Evolutionary conservation across 2,113 vertebrate species (phyloP), one percentile per base, ranked within the genome.

Genomic region (Bubo bubo): DNA sequence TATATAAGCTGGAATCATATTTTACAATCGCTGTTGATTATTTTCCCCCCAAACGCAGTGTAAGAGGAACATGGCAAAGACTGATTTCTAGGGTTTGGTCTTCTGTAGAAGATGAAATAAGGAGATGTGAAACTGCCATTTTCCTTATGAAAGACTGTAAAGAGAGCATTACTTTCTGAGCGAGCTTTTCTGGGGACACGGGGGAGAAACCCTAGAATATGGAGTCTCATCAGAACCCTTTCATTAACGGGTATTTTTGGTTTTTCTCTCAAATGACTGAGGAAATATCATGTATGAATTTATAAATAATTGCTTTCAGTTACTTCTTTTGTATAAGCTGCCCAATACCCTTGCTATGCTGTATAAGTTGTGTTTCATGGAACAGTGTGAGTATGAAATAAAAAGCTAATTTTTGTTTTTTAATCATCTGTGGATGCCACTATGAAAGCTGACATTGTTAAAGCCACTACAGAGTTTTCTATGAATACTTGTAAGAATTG

Each of bases 401-500:
- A 95, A 93, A 98, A 98, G 96, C 97, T 97, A 93, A 97, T 97
- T 97, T 97, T 96, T 94, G 97, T 82, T 55, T 97, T 98, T 97
- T 97, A 97, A 98, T 97, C 97, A 97, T 98, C 97, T 96, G 97
- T 98, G 97, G 98, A 98, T 98, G 98, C 98, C 98, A 98, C 98
- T 98, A 98, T 97, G 98, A 98, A 98, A 98, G 98, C 97, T 98
- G 98, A 98, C 97, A 96, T 98, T 98, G 86, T 97, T 96, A 95
- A 99, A 98, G 98, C 98, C 98, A 98, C 98, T 98, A 98, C 98
- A 98, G 98, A 98, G 98, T 99, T 99, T 99, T 99, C 98, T 99
- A 99, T 98, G 98, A 98, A 98, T 98, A 98, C 98, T 98, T 99
- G 98, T 99, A 99, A 98, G 98, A 98, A 98, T 98, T 97, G 98